These are phyloP conservation scores for Campoletis raptor DNA, from an alignment of 2,888 invertebrate genomes.

Conservation along the genomic window DNA sequence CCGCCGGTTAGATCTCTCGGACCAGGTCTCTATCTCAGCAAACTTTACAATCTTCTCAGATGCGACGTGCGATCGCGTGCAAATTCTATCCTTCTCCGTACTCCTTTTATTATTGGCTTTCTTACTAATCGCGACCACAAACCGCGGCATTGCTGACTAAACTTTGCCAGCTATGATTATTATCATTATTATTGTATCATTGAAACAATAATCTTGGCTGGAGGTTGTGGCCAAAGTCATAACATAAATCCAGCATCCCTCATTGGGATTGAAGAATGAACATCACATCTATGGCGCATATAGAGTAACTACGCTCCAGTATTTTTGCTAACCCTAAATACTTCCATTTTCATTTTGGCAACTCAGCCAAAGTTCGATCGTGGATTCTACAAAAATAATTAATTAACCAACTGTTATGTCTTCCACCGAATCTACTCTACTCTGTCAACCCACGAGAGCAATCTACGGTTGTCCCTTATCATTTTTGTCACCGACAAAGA, in stretches of 20 bases:
- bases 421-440: not conserved
- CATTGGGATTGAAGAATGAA: not conserved
- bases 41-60: conserved; percentile 71
- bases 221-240: not conserved
- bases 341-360: not conserved
- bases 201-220: not conserved
- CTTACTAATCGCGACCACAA: not conserved
- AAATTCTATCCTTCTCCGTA: conserved; percentile 30
- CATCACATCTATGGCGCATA: not conserved
- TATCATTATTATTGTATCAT: not conserved
- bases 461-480: conserved; percentile 56
- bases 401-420: conserved; percentile 12
- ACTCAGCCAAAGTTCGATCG: not conserved
- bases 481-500: conserved; percentile 44
- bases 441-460: conserved; percentile 18
- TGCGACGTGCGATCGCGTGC: conserved; percentile 43
- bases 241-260: not conserved
- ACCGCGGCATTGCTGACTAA: not conserved
- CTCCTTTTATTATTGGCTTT: not conserved
- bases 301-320: not conserved
- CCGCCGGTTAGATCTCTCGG: conserved; percentile 72
- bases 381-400: not conserved
- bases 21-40: conserved; percentile 61
- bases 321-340: not conserved
- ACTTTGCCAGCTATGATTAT: not conserved